Percentiles rank a stretch among this genome's conserved stretches.
phyloP scores from a whole-genome alignment of 2,888 invertebrate species.

The Orgyia antiqua region DNA sequence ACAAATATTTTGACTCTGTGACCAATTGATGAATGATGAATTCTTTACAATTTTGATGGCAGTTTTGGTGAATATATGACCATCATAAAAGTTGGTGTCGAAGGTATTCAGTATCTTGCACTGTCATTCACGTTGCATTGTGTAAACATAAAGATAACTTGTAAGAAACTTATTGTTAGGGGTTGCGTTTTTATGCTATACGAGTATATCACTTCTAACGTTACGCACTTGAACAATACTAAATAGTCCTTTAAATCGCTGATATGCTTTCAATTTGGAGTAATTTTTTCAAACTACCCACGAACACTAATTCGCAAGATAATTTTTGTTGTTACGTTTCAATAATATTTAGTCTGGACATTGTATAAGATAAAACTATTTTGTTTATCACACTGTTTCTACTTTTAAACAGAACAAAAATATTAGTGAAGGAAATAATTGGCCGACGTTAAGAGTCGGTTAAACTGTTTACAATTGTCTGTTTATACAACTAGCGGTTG shows the following conservation, averaged over 20 bases:
- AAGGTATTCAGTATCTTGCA: conserved; percentile 59
- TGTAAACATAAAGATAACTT: conserved; percentile 50
- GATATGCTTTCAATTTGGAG: conserved; percentile 5
- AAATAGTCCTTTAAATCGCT: conserved; percentile 7
- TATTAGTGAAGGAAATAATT: conserved; percentile 20
- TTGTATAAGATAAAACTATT: conserved; percentile 9
- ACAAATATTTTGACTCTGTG: conserved; percentile 72
- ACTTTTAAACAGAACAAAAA: conserved; percentile 27
- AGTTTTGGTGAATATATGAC: conserved; percentile 68
- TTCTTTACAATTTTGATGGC: conserved; percentile 70
- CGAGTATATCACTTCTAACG: conserved; percentile 31
- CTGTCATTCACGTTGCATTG: conserved; percentile 64
- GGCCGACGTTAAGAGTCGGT: conserved; percentile 13
- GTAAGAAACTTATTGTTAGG: conserved; percentile 57
- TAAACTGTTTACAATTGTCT: conserved; percentile 23
- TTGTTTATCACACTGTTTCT: conserved; percentile 29
- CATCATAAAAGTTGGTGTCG: conserved; percentile 66
- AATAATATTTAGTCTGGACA: conserved; percentile 1
- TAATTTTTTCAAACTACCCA: conserved; percentile 21
- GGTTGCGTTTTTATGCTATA: conserved; percentile 38
- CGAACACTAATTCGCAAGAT: conserved; percentile 4
- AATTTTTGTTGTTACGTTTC: conserved; percentile 2
- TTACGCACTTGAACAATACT: conserved; percentile 24
- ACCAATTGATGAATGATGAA: conserved; percentile 76
- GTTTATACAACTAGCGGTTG: conserved; percentile 22